Conservation (phyloP, 2,113 vertebrate species). For the Amphiprion ocellaris region DNA sequence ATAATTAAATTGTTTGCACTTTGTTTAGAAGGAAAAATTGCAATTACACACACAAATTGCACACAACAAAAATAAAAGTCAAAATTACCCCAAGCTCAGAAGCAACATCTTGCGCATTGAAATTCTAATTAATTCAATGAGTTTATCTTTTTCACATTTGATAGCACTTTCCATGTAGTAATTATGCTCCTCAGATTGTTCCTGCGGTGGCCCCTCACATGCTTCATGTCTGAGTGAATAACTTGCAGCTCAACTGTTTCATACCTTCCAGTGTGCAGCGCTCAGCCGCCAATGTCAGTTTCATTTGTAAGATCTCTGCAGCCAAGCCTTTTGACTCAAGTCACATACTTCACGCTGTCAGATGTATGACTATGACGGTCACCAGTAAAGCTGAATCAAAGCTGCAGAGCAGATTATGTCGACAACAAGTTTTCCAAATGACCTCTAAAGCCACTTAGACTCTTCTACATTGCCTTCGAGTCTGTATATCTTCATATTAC, state of each 20-base stretch:
- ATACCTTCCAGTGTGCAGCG: not conserved
- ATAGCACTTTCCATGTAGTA: not conserved
- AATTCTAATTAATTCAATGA: not conserved
- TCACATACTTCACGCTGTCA: not conserved
- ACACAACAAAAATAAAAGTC: not conserved
- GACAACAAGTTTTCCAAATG: constrained; percentile 19
- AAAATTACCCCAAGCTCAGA: not conserved
- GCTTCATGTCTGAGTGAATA: not conserved
- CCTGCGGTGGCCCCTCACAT: not conserved
- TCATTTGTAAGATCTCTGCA: constrained; percentile 30
- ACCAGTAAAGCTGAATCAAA: constrained; percentile 31
- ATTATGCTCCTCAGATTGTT: not conserved
- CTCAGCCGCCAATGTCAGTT: not conserved
- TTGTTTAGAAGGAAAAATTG: not conserved
- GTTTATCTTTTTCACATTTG: not conserved
- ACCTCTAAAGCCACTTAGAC: constrained; percentile 28
- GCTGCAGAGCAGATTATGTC: constrained; percentile 4
- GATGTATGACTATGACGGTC: constrained; percentile 10
- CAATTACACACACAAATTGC: not conserved
- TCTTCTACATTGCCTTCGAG: not conserved
- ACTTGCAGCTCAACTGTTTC: not conserved
- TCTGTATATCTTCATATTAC: not conserved
- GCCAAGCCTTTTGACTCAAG: constrained; percentile 1
- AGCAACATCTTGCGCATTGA: not conserved
- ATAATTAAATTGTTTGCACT: not conserved